A percentile compares a stretch with the other conserved stretches of the same genome.
Conservation (phyloP, 2,113 vertebrate genomes). For the Aythya baeri region DNA sequence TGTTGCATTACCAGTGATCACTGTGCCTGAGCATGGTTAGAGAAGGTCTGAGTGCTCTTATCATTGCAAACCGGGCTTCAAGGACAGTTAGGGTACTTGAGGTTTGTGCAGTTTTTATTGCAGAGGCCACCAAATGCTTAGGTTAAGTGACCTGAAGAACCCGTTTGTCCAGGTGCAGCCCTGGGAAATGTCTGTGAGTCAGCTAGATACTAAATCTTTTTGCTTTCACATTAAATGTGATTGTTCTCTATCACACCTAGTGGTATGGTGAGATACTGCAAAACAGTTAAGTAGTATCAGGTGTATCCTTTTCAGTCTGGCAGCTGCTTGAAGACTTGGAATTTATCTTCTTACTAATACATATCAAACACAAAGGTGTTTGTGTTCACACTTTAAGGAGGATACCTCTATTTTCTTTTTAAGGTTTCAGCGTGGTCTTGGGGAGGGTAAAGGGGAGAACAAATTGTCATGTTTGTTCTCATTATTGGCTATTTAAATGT, state of each 20-base stretch:
- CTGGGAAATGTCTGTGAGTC: neutral
- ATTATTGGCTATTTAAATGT: neutral
- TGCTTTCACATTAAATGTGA: neutral
- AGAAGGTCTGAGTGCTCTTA: neutral
- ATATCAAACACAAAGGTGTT: neutral
- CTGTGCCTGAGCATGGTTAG: neutral
- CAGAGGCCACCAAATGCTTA: neutral
- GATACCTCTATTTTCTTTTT: neutral
- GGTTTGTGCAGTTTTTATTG: neutral
- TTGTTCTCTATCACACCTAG: neutral
- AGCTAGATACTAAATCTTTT: neutral
- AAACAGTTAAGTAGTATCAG: neutral
- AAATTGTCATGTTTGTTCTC: neutral
- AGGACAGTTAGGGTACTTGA: neutral
- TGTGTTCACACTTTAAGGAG: neutral
- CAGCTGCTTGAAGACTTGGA: neutral
- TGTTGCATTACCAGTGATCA: neutral
- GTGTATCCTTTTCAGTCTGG: neutral
- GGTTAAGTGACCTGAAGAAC: neutral
- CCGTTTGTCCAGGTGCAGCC: neutral
- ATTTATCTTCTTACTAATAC: neutral
- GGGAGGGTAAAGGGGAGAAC: neutral
- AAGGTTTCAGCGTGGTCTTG: neutral
- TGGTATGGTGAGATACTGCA: too few species aligned
- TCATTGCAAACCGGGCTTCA: neutral